These are phyloP conservation scores for Axis porcinus DNA, from an alignment of 2,113 vertebrate species.

Conservation along the genomic window DNA sequence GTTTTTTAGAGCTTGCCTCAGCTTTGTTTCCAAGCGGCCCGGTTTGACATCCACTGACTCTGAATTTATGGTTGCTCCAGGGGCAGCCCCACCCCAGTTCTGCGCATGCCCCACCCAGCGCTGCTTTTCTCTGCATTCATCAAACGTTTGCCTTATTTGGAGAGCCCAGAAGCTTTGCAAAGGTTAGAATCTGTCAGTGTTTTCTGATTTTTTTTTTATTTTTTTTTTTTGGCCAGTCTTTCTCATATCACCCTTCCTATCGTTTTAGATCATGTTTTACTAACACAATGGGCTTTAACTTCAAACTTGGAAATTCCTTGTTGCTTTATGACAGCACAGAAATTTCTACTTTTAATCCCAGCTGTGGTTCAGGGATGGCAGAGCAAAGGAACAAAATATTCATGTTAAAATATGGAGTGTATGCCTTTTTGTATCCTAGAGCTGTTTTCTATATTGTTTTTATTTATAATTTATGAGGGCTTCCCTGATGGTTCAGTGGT, in stretches of 20 bases:
- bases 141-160: neutral
- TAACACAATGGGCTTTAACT: neutral
- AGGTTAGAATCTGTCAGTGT: neutral
- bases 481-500: neutral
- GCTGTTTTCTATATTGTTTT: neutral
- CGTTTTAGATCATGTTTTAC: neutral
- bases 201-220: neutral
- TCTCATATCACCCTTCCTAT: neutral
- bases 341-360: neutral
- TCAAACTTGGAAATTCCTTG: neutral
- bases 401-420: neutral
- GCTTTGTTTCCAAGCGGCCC: neutral
- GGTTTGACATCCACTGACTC: neutral
- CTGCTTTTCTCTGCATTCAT: neutral
- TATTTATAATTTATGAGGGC: neutral
- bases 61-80: neutral
- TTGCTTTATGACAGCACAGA: neutral
- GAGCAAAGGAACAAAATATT: neutral
- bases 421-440: neutral
- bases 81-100: neutral
- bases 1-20: neutral
- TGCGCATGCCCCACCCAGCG: rapidly evolving
- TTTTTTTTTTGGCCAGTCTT: neutral
- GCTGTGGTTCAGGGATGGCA: neutral
- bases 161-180: neutral